Percentiles rank a stretch among this genome's conserved stretches.
Conservation (phyloP, 2,888 invertebrate genomes). For the Dioctria rufipes region DNA sequence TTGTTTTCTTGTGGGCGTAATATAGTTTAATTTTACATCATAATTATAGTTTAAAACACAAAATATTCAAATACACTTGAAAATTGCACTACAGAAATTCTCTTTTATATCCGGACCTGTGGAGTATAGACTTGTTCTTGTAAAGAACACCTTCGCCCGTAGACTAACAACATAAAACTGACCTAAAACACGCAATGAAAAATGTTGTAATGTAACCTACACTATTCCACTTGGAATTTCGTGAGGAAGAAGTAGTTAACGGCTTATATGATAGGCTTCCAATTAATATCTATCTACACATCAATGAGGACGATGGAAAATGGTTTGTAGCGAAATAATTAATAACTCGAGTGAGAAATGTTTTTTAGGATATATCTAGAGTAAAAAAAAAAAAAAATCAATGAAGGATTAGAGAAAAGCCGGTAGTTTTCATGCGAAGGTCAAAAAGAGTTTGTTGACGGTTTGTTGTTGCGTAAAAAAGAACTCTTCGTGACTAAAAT, state of each 20-base stretch:
- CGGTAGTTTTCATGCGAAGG: neutral
- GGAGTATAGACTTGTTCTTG: conserved; percentile 2
- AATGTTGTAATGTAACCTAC: conserved; percentile 6
- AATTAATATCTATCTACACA: conserved; percentile 13
- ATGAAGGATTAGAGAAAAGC: conserved; percentile 20
- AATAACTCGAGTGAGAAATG: neutral
- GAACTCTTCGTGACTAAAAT: neutral
- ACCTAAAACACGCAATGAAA: conserved; percentile 48
- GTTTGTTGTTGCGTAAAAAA: neutral
- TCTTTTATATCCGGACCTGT: conserved; percentile 26
- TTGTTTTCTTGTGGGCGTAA: too few relatives aligned
- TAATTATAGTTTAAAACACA: neutral
- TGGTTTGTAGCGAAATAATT: conserved; percentile 21
- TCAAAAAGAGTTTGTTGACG: neutral
- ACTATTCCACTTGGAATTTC: conserved; percentile 18
- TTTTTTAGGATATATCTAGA: neutral
- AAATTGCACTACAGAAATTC: conserved; percentile 9
- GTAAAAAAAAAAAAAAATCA: conserved; percentile 15
- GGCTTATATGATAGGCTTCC: conserved; percentile 7
- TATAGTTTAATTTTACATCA: neutral
- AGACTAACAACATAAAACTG: conserved; percentile 22
- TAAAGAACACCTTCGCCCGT: conserved; percentile 21
- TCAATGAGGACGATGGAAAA: conserved; percentile 7
- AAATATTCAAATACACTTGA: neutral
- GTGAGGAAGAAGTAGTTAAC: conserved; percentile 31